Conservation (phyloP, 1,140 invertebrate species). For the Solenopsis invicta region DNA sequence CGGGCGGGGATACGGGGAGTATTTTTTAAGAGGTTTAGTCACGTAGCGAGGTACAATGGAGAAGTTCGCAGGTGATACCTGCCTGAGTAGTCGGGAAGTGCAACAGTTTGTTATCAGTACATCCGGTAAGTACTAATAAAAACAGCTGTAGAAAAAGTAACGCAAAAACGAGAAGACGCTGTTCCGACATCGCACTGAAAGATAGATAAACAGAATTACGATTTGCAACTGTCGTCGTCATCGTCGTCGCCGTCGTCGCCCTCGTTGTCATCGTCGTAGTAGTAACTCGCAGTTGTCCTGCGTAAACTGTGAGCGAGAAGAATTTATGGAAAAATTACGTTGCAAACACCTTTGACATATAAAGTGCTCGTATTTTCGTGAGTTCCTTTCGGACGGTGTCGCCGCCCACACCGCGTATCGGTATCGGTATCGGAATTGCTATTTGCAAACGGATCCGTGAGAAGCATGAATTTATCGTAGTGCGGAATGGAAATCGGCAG, state of each 20-base stretch:
- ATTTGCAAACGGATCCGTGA: slow-evolving; percentile 61
- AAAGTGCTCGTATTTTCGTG: slow-evolving; percentile 7
- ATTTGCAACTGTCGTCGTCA: slow-evolving; percentile 1
- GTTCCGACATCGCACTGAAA: neutral
- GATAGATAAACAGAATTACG: neutral
- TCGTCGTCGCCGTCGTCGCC: no score
- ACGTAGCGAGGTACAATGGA: slow-evolving; percentile 6
- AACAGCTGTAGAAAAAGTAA: slow-evolving; percentile 19
- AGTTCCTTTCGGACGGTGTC: neutral
- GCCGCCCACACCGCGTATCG: neutral
- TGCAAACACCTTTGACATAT: neutral
- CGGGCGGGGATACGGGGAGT: neutral
- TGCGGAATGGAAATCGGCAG: slow-evolving; percentile 57
- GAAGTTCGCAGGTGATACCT: slow-evolving; percentile 39
- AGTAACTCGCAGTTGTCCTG: neutral
- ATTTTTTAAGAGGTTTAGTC: slow-evolving; percentile 28
- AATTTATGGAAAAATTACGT: slow-evolving; percentile 11
- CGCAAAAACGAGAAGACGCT: neutral
- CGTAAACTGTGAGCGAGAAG: neutral
- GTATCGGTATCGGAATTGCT: slow-evolving; percentile 51
- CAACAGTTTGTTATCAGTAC: slow-evolving; percentile 50
- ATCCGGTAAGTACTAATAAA: neutral
- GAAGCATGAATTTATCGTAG: slow-evolving; percentile 44
- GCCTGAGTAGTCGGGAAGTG: neutral
- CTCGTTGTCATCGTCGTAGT: neutral